Conservation (phyloP, 2,888 invertebrate genomes). For the Rhodophaea formosa region DNA sequence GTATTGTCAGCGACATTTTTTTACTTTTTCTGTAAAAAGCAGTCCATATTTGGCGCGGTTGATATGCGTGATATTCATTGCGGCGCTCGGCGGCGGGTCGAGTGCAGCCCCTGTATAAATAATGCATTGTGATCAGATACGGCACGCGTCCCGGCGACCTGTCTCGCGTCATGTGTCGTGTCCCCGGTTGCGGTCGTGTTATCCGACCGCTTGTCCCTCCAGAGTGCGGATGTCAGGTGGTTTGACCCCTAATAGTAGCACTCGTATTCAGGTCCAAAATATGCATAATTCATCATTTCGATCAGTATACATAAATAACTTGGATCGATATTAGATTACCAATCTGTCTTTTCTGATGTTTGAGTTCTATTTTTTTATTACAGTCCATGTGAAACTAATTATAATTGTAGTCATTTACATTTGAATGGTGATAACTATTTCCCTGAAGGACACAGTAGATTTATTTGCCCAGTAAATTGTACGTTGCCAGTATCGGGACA, state of each 20-base stretch:
- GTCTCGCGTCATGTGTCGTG: conserved; percentile 24
- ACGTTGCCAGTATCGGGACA: too few relatives aligned
- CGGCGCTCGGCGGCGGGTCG: conserved; percentile 25
- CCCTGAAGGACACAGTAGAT: too few relatives aligned
- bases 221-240: conserved; percentile 40
- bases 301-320: background rate
- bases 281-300: conserved; percentile 33
- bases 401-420: too few relatives aligned
- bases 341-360: background rate
- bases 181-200: conserved; percentile 40
- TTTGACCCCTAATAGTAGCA: conserved; percentile 37
- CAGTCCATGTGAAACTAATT: background rate
- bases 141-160: conserved; percentile 39
- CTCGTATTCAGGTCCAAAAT: conserved; percentile 32
- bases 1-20: conserved; percentile 35
- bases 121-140: conserved; percentile 55
- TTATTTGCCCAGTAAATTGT: too few relatives aligned
- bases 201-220: conserved; percentile 36
- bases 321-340: background rate
- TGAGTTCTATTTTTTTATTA: background rate
- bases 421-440: too few relatives aligned
- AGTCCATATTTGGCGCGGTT: conserved; percentile 29
- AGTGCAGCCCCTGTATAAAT: conserved; percentile 44
- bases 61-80: conserved; percentile 24
- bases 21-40: conserved; percentile 25